Conservation (phyloP, 2,113 vertebrate species). For the Seriola quinqueradiata region DNA sequence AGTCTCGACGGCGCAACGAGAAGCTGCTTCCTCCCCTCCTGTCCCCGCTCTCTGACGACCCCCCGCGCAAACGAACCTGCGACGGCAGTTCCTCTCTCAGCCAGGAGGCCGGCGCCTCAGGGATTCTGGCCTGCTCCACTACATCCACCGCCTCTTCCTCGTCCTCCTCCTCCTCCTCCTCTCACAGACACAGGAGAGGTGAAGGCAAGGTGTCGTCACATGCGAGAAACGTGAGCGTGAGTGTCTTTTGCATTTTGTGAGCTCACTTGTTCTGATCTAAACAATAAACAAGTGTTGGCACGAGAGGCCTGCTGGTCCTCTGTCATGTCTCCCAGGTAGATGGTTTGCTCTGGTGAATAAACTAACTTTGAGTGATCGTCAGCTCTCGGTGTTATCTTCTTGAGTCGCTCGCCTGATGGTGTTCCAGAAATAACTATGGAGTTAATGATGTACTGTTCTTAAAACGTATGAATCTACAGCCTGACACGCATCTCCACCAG, state of each 20-base stretch:
- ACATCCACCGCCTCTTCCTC: constrained; percentile 49
- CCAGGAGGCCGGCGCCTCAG: constrained; percentile 82
- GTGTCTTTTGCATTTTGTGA: constrained; percentile 42
- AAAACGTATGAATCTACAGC: neutral
- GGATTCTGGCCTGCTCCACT: constrained; percentile 51
- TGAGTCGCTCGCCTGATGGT: neutral
- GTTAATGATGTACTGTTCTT: neutral
- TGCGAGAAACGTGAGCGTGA: constrained; percentile 88
- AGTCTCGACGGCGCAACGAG: constrained; percentile 89
- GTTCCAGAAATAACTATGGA: too few species aligned
- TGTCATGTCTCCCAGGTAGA: neutral
- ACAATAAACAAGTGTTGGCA: neutral
- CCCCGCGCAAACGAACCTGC: constrained; percentile 82
- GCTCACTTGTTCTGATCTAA: neutral
- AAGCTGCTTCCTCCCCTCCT: constrained; percentile 93
- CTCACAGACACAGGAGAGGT: constrained; percentile 89
- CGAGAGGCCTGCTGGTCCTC: neutral
- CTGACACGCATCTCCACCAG: neutral
- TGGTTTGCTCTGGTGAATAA: neutral
- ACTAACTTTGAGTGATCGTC: neutral
- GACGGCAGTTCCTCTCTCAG: constrained; percentile 86
- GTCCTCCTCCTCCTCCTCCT: constrained; percentile 81
- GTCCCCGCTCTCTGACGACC: constrained; percentile 91
- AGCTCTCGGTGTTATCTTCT: neutral
- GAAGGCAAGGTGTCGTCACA: constrained; percentile 88